Evolutionary conservation across 1,140 invertebrate genomes (phyloP).

Genomic region (Lethrus apterus): DNA sequence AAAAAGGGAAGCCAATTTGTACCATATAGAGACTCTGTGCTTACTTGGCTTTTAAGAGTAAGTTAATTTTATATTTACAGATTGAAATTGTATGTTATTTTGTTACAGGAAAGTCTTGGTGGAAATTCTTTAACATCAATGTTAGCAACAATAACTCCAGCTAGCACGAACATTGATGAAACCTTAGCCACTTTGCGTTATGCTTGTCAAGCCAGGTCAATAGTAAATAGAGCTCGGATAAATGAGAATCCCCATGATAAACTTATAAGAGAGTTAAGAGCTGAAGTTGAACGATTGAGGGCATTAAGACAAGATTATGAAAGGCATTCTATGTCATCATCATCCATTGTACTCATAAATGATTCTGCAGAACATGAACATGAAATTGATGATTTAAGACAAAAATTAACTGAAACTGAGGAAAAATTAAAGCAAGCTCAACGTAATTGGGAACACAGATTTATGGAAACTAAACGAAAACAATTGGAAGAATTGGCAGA

Average conservation of each 20-base stretch:
- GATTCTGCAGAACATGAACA: slow-evolving; percentile 38
- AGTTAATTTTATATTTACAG: slow-evolving; percentile 20
- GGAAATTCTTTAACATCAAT: slow-evolving; percentile 60
- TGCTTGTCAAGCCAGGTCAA: slow-evolving; percentile 80
- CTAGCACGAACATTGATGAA: slow-evolving; percentile 69
- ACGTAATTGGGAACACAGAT: slow-evolving; percentile 50
- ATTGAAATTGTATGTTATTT: too few relatives aligned
- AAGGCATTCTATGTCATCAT: slow-evolving; percentile 38
- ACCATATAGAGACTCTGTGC: slow-evolving; percentile 96
- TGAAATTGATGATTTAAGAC: slow-evolving; percentile 44
- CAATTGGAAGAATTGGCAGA: slow-evolving; percentile 46
- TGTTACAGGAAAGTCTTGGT: slow-evolving; percentile 54
- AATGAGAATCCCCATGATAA: slow-evolving; percentile 71
- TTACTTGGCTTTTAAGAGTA: slow-evolving; percentile 90
- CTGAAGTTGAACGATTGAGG: slow-evolving; percentile 61
- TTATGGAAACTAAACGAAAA: slow-evolving; percentile 30
- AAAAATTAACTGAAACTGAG: slow-evolving; percentile 56
- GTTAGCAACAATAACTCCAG: slow-evolving; percentile 70
- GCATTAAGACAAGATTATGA: slow-evolving; percentile 50
- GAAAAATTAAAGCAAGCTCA: slow-evolving; percentile 48
- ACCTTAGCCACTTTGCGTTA: slow-evolving; percentile 80
- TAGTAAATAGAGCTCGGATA: slow-evolving; percentile 70
- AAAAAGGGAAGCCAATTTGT: slow-evolving; percentile 65
- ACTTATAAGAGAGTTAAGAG: slow-evolving; percentile 53
- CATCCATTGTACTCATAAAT: slow-evolving; percentile 31